These are phyloP conservation scores for Drosophila melanica DNA, from an alignment of 1,140 invertebrate species.

Conservation along the genomic window DNA sequence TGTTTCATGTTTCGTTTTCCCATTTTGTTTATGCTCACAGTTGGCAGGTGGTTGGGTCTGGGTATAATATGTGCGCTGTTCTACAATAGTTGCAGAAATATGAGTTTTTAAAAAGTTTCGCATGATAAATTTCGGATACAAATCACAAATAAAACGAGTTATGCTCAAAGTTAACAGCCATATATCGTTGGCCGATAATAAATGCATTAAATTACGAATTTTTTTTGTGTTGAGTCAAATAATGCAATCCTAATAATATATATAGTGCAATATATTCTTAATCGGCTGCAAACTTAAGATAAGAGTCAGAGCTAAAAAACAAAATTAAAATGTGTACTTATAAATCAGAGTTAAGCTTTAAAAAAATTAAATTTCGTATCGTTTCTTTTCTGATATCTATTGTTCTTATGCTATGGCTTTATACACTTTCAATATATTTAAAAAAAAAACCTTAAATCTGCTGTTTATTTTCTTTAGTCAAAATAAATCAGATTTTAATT, in stretches of 20 bases:
- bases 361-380: too few relatives aligned
- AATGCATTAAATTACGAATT: constrained; percentile 37
- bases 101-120: constrained; percentile 72
- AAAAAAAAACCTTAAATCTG: too few relatives aligned
- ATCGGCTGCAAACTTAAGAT: too few relatives aligned
- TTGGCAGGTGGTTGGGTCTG: neutral
- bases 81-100: constrained; percentile 57
- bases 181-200: constrained; percentile 29
- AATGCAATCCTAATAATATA: constrained; percentile 2
- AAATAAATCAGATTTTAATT: too few relatives aligned
- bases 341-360: too few relatives aligned
- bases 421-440: too few relatives aligned
- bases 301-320: neutral
- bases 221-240: constrained; percentile 4
- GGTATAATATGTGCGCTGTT: constrained; percentile 21
- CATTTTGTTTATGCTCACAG: constrained; percentile 5
- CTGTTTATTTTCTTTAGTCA: too few relatives aligned
- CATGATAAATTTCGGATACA: constrained; percentile 54
- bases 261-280: too few relatives aligned
- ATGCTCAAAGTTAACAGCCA: constrained; percentile 36
- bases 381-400: too few relatives aligned
- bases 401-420: too few relatives aligned
- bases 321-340: too few relatives aligned
- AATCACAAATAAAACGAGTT: constrained; percentile 49
- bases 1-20: constrained; percentile 44